Percentiles rank a stretch among this genome's conserved stretches.
phyloP scores from a whole-genome alignment of 2,888 invertebrate species.

The Gnatocerus cornutus region DNA sequence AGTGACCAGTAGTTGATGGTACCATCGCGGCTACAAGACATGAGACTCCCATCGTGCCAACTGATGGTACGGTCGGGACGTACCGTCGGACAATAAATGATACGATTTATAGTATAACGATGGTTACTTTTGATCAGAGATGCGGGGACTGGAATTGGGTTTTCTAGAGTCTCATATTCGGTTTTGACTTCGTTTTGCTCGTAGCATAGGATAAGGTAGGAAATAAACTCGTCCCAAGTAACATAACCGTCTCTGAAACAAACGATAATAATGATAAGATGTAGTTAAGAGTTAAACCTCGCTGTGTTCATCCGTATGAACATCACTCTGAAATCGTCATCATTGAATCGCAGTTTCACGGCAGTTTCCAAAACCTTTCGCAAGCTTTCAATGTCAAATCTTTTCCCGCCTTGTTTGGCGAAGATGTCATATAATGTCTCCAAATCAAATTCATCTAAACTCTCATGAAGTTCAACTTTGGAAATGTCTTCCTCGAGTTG shows the following conservation, averaged over 20 bases:
- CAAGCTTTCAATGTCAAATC: slow-evolving; percentile 64
- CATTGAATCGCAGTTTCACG: slow-evolving; percentile 73
- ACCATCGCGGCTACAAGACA: slow-evolving; percentile 86
- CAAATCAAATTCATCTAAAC: slow-evolving; percentile 38
- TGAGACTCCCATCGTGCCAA: slow-evolving; percentile 79
- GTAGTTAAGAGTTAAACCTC: no score
- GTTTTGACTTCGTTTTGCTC: slow-evolving; percentile 78
- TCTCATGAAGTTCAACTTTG: slow-evolving; percentile 39
- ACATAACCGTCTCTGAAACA: slow-evolving; percentile 72
- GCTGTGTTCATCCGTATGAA: slow-evolving; percentile 75
- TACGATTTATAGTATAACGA: slow-evolving; percentile 79
- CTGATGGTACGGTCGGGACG: slow-evolving; percentile 74
- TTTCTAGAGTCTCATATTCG: slow-evolving; percentile 76
- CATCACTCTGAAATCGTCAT: slow-evolving; percentile 77
- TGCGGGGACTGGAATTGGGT: slow-evolving; percentile 78
- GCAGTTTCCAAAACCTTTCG: slow-evolving; percentile 69
- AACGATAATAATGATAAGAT: no score
- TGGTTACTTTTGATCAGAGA: slow-evolving; percentile 78
- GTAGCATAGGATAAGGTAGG: slow-evolving; percentile 83
- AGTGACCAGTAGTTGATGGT: slow-evolving; percentile 85
- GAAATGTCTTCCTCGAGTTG: slow-evolving; percentile 3
- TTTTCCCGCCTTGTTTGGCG: slow-evolving; percentile 22
- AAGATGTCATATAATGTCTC: slow-evolving; percentile 38
- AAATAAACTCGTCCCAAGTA: slow-evolving; percentile 86
- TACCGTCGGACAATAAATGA: slow-evolving; percentile 78